phyloP scores from a whole-genome alignment of 2,888 invertebrate genomes.

The Calephelis perditalis region DNA sequence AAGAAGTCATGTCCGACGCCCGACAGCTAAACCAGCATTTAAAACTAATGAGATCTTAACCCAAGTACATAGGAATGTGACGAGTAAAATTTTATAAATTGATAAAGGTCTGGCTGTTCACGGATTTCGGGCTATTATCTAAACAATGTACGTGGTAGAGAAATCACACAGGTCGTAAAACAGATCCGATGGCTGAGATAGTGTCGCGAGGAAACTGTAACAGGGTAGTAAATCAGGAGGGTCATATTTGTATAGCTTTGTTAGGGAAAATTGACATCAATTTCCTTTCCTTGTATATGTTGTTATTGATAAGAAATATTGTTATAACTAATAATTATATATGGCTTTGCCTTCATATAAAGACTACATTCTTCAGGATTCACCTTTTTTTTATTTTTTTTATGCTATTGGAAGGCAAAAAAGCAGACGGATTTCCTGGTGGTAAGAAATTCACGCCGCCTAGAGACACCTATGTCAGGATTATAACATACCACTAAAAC shows the following conservation, averaged over 20 bases:
- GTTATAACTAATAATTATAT: neutral
- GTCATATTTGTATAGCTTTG: constrained; percentile 24
- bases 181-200: constrained; percentile 29
- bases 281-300: constrained; percentile 1
- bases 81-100: neutral
- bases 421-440: too few relatives aligned
- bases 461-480: too few relatives aligned
- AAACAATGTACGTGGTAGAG: constrained; percentile 15
- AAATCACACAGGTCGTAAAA: constrained; percentile 38
- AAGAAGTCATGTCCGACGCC: too few relatives aligned
- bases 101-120: neutral
- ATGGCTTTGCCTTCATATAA: too few relatives aligned
- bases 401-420: too few relatives aligned
- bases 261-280: constrained; percentile 14
- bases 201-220: constrained; percentile 27
- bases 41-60: too few relatives aligned
- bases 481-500: too few relatives aligned
- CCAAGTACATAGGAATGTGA: too few relatives aligned
- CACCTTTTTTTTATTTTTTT: too few relatives aligned
- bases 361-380: too few relatives aligned
- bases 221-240: constrained; percentile 24
- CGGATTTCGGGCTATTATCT: neutral
- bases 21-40: too few relatives aligned
- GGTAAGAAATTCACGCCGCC: too few relatives aligned
- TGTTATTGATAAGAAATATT: constrained; percentile 1